Conservation (phyloP, 2,113 vertebrate species). For the Phrynosoma blainvillii region DNA sequence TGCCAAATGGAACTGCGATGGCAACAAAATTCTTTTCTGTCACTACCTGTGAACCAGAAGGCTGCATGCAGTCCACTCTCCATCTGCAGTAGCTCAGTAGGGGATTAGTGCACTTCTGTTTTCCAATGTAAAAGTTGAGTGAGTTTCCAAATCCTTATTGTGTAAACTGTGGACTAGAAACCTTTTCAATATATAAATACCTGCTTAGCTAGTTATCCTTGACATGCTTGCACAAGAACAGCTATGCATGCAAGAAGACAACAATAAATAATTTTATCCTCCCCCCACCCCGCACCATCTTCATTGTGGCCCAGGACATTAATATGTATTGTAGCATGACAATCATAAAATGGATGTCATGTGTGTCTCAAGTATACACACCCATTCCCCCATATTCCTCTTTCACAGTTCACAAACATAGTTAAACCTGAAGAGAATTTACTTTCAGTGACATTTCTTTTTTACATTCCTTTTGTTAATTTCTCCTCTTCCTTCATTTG, state of each 20-base stretch:
- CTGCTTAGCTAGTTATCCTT: background rate
- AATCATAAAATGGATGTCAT: background rate
- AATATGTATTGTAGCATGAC: background rate
- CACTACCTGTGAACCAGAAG: background rate
- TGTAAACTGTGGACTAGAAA: background rate
- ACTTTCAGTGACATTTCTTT: background rate
- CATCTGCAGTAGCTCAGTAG: no score
- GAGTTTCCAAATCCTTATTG: background rate
- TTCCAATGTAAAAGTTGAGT: no score
- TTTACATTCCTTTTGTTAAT: background rate
- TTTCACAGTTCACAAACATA: background rate
- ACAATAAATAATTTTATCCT: background rate
- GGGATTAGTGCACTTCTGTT: background rate
- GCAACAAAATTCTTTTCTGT: no score
- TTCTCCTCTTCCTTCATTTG: conserved; percentile 14
- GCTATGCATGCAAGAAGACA: background rate
- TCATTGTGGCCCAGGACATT: no score
- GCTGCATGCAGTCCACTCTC: background rate
- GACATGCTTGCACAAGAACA: background rate
- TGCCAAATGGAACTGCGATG: no score
- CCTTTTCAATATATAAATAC: background rate
- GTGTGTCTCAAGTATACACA: background rate
- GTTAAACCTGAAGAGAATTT: background rate
- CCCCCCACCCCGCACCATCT: no score
- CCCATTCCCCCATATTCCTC: background rate